Conservation (phyloP, 2,888 invertebrate genomes). For the Harpagoxenus sublaevis region DNA sequence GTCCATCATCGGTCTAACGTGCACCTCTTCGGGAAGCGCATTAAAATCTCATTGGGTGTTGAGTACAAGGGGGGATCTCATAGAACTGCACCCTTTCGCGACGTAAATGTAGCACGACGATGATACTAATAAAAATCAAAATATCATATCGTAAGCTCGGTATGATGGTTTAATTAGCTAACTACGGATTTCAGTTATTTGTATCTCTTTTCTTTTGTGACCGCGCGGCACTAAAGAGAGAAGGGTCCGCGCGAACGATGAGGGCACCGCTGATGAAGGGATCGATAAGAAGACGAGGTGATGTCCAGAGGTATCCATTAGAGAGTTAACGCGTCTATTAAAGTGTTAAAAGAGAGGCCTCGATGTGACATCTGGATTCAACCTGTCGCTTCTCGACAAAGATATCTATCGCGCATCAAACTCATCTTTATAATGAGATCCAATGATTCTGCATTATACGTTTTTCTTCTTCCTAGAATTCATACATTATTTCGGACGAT, state of each 20-base stretch:
- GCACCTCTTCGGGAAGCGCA: conserved; percentile 73
- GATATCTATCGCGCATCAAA: conserved; percentile 33
- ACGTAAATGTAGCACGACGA: neutral
- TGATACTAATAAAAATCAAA: conserved; percentile 25
- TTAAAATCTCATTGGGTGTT: conserved; percentile 79
- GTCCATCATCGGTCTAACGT: conserved; percentile 77
- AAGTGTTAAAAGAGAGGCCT: conserved; percentile 42
- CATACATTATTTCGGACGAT: neutral
- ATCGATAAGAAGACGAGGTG: conserved; percentile 67
- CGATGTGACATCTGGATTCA: conserved; percentile 26
- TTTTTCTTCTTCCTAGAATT: neutral
- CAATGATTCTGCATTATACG: conserved; percentile 13
- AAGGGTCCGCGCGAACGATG: neutral
- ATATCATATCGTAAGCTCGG: neutral
- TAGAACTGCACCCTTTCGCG: conserved; percentile 37
- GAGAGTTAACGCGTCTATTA: conserved; percentile 74
- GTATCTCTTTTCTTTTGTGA: conserved; percentile 1
- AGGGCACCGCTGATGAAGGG: conserved; percentile 62
- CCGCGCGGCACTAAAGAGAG: neutral
- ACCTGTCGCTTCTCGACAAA: conserved; percentile 26
- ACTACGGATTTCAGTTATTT: conserved; percentile 21
- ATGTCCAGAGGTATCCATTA: conserved; percentile 66
- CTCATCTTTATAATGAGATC: conserved; percentile 46
- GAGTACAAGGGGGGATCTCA: conserved; percentile 27
- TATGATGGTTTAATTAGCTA: conserved; percentile 25